Evolutionary conservation across 2,797 vertebrate genomes (phyloP), one percentile per base, ranked within the genome.

Genomic region (Hemitrygon akajei): DNA sequence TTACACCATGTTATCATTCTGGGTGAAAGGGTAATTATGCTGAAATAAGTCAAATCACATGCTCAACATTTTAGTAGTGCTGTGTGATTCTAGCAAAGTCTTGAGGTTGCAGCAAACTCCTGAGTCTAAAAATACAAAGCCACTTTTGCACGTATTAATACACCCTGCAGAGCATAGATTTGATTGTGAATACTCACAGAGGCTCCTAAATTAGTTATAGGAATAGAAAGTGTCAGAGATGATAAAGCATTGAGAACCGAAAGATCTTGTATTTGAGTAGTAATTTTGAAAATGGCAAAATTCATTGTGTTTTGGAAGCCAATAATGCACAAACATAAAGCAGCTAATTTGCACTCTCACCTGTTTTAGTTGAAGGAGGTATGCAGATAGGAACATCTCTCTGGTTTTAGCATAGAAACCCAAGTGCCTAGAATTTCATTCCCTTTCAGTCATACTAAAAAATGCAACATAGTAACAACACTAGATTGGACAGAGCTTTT

Each of bases 181-280:
- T 84, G n/a, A 69, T 91, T 91, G n/a, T 91, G 30, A 92, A 73
- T 91, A 69, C 20, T 73, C 73, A 71, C n/a, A 9, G 11, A 87
- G 30, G n/a, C 12, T 66, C 60, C 30, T 34, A 7, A 87, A 87
- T n/a, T 63, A 73, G 20, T 37, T 71, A 18, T 66, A 40, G 1
- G 4, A 25, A 71, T 37, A 75, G 27, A 34, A 92, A 71, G 12
- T 27, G 27, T 75, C 40, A 14, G 34, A 73, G 37, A 14, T 20
- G 22, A n/a, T 30, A 73, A 92, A 75, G 9, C n/a, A 63, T 66
- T 34, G 66, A 63, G 58, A 34, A 87, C 60, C 63, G n/a, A 87
- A 66, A 87, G 16, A 63, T 63, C 16, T 87, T 16, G 56, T 63
- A 66, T 20, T n/a, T n/a, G 63, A 20, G 30, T 14, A 34, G 84